Base-by-base conservation (phyloP, 2,797 vertebrate species). In the Chrysocyon brachyurus region DNA sequence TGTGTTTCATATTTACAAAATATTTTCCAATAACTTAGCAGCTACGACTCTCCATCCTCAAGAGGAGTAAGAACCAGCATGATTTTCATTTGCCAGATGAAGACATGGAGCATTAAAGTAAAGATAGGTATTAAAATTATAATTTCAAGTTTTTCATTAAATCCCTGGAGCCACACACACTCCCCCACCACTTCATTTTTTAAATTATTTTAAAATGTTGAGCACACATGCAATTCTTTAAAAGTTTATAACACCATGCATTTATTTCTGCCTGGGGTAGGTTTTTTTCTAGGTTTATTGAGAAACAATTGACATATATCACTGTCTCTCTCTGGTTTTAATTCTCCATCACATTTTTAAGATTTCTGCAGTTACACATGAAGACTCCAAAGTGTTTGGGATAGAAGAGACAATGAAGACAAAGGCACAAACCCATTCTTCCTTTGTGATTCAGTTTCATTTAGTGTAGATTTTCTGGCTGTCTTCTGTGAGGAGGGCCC, bases 1-100 rank as follows among this genome's bases (percentile, higher is more conserved):
- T 89, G 59, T 70, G 68, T 77, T 90, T 87, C 33, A 22, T 86
- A 92, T 82, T 96, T 91, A 84, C 14, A 90, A 94, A 96, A 79
- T 91, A 82, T 72, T 49, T 92, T 33, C 72, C n/a, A 81, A n/a
- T 82, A 83, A 94, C 68, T 84, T 63, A 72, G 56, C 4, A 1
- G 19, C 46, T 73, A 56, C 52, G 68, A 63, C 3, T 81, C n/a
- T 64, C 88, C 6, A 88, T 33, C 49, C 16, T 17, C 40, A 57
- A 77, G 49, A 86, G 31, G 3, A 15, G 1, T 46, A 78, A 90
- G 36, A 89, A 52, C 40, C 24, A 70, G 26, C 57, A 81, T 5
- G 4, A 78, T 77, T 54, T 40, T 88, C n/a, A 7, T 79, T 90
- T 94, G 40, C 26, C 66, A 97, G 83, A 90, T 95, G 56, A 91